Percentiles rank a stretch among this genome's conserved stretches.
Conservation (phyloP, 2,797 vertebrate genomes). For the Brachymystax lenok region DNA sequence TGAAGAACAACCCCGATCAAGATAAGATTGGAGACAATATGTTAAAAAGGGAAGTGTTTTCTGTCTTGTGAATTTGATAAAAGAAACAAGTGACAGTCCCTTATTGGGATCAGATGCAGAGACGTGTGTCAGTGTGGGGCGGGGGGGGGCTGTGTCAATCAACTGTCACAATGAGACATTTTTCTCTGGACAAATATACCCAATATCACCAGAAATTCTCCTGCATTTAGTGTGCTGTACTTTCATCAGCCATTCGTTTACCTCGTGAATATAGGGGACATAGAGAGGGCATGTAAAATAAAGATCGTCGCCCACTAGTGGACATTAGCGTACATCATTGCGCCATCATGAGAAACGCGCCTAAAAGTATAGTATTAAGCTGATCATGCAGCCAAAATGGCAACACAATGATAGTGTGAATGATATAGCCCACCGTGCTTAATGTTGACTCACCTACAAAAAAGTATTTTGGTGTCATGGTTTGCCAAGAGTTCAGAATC, state of each 20-base stretch:
- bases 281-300: constrained; percentile 1
- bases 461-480: background rate
- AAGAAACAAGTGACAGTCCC: constrained; percentile 53
- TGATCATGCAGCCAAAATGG: background rate
- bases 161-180: background rate
- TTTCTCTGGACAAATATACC: background rate
- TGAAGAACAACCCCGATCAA: constrained; percentile 73
- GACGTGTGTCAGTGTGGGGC: background rate
- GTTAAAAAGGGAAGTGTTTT: constrained; percentile 57
- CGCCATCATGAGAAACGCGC: background rate
- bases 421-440: background rate
- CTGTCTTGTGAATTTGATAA: constrained; percentile 56
- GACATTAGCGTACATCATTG: constrained; percentile 22
- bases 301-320: constrained; percentile 50
- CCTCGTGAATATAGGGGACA: background rate
- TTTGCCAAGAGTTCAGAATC: no score
- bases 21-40: constrained; percentile 76
- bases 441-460: background rate
- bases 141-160: background rate
- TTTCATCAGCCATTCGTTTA: no score
- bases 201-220: background rate
- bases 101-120: constrained; percentile 2
- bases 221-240: background rate
- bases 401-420: background rate
- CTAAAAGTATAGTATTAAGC: no score